phyloP scores from a whole-genome alignment of 2,797 vertebrate species.

The Tapirus indicus region DNA sequence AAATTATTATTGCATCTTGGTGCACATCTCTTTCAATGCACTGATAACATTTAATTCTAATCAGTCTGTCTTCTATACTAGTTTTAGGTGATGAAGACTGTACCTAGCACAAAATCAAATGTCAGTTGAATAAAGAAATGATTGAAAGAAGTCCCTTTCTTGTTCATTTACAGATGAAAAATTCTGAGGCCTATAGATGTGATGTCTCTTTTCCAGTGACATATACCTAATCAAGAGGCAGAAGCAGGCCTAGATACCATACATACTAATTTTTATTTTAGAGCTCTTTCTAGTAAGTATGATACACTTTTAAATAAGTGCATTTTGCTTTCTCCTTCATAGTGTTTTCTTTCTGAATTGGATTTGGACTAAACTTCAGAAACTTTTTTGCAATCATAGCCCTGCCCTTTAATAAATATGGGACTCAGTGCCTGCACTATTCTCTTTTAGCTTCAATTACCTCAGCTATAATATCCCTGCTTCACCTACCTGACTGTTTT shows the following conservation, averaged over 20 bases:
- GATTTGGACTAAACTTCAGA: not conserved
- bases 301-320: not conserved
- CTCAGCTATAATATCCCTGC: not conserved
- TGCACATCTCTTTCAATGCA: not conserved
- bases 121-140: not conserved
- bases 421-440: not conserved
- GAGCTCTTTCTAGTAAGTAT: not conserved
- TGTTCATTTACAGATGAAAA: slow-evolving; percentile 31
- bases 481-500: not conserved
- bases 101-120: not conserved
- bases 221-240: not conserved
- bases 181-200: not conserved
- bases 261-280: not conserved
- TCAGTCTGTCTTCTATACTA: slow-evolving; percentile 15
- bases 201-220: not conserved
- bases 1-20: not conserved
- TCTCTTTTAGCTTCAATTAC: not conserved
- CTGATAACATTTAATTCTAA: not conserved
- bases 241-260: not conserved
- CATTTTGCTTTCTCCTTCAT: not conserved
- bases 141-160: not conserved
- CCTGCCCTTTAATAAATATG: not conserved
- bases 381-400: not conserved
- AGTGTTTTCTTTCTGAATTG: not conserved
- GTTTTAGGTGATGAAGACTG: not conserved